phyloP scores from a whole-genome alignment of 2,888 invertebrate species.

The Odontocolon sp. region DNA sequence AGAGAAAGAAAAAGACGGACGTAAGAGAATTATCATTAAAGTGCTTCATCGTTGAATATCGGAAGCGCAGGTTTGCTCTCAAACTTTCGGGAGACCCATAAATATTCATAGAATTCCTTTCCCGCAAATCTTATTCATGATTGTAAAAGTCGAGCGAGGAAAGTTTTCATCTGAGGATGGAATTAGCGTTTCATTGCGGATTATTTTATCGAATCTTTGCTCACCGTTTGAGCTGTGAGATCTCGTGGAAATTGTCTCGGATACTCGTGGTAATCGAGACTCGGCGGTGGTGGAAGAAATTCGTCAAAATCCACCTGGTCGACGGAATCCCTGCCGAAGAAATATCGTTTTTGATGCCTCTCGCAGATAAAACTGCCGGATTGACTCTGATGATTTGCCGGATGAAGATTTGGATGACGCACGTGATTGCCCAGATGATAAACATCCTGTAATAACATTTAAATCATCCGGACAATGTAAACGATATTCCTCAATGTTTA shows the following conservation, averaged over 20 bases:
- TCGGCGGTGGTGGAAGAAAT: constrained; percentile 86
- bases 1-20: not conserved
- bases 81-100: constrained; percentile 19
- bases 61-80: constrained; percentile 7
- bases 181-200: not conserved
- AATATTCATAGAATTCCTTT: constrained; percentile 46
- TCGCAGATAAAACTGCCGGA: constrained; percentile 76
- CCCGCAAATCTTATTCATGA: constrained; percentile 40
- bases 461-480: not conserved
- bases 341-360: constrained; percentile 84
- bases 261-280: constrained; percentile 81
- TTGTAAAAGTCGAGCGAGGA: not conserved
- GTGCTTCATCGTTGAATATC: constrained; percentile 38
- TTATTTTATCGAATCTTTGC: not conserved
- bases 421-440: constrained; percentile 76
- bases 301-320: constrained; percentile 85
- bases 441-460: constrained; percentile 66
- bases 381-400: constrained; percentile 64
- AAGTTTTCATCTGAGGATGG: too few species aligned
- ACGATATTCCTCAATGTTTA: too few species aligned
- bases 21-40: constrained; percentile 7
- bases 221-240: constrained; percentile 86
- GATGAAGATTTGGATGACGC: constrained; percentile 66
- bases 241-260: constrained; percentile 83
- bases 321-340: constrained; percentile 84